A percentile compares a stretch with the other conserved stretches of the same genome.
Evolutionary conservation across 2,888 invertebrate species (phyloP).

Genomic region (Drosophila histrio): DNA sequence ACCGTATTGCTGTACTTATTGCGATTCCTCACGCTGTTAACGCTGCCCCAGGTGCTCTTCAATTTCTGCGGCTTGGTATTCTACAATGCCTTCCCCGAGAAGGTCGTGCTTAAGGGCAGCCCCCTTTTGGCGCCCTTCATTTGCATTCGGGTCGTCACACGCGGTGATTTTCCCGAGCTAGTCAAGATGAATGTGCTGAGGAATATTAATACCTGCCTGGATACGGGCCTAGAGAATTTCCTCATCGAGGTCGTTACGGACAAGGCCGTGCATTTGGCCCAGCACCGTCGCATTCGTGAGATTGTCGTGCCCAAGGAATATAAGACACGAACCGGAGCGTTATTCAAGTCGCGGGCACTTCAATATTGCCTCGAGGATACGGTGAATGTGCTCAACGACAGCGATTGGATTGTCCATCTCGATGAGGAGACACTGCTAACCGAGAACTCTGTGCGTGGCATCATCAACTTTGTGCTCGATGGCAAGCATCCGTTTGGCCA

Average conservation of each 20-base stretch:
- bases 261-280: slow-evolving; percentile 90
- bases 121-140: slow-evolving; percentile 96
- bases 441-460: slow-evolving; percentile 94
- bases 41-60: slow-evolving; percentile 94
- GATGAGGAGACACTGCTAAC: slow-evolving; percentile 98
- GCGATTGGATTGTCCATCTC: slow-evolving; percentile 98
- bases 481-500: slow-evolving; percentile 98
- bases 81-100: slow-evolving; percentile 97
- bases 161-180: slow-evolving; percentile 96
- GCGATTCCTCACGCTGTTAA: slow-evolving; percentile 92
- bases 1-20: slow-evolving; percentile 91
- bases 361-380: slow-evolving; percentile 97
- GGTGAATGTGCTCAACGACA: slow-evolving; percentile 93
- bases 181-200: slow-evolving; percentile 93
- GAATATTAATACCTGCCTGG: slow-evolving; percentile 94
- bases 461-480: slow-evolving; percentile 96
- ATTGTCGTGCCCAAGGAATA: slow-evolving; percentile 95
- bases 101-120: slow-evolving; percentile 94
- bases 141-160: slow-evolving; percentile 96
- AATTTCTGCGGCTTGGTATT: slow-evolving; percentile 92
- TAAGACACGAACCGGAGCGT: slow-evolving; percentile 94
- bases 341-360: slow-evolving; percentile 96
- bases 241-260: slow-evolving; percentile 98
- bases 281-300: slow-evolving; percentile 92
- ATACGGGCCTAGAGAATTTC: slow-evolving; percentile 97